These are phyloP conservation scores for Alexandromys fortis DNA, from an alignment of 2,113 vertebrate species.

Conservation along the genomic window DNA sequence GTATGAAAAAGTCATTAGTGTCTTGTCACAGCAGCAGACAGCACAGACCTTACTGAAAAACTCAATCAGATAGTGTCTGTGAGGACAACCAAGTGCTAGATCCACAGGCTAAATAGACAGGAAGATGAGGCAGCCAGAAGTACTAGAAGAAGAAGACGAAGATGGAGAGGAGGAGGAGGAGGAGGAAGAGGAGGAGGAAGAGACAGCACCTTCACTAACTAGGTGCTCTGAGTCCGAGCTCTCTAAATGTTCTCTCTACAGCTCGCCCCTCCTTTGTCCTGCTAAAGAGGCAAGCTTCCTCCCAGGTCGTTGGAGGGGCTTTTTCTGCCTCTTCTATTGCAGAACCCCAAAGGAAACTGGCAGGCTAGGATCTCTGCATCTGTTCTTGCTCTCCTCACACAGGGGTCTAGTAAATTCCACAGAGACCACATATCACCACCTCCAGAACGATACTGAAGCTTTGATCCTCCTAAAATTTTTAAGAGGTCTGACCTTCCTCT, in stretches of 20 bases:
- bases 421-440: neutral
- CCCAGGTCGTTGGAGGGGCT: neutral
- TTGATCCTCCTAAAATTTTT: neutral
- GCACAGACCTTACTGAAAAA: neutral
- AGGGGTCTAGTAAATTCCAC: neutral
- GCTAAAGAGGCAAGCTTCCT: neutral
- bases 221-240: neutral
- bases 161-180: too few species aligned
- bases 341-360: neutral
- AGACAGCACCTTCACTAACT: neutral
- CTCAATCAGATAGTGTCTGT: neutral
- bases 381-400: neutral
- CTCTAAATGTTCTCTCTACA: neutral
- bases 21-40: neutral
- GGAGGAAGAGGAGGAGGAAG: neutral
- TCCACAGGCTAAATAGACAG: neutral
- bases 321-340: neutral
- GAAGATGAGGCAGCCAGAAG: neutral
- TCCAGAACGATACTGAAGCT: neutral
- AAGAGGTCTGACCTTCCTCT: constrained; percentile 62
- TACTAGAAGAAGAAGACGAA: neutral
- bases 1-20: neutral
- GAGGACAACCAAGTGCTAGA: too few species aligned
- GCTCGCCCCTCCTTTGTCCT: neutral
- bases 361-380: neutral